phyloP scores from a whole-genome alignment of 2,797 vertebrate genomes.

The Rhinella marina region DNA sequence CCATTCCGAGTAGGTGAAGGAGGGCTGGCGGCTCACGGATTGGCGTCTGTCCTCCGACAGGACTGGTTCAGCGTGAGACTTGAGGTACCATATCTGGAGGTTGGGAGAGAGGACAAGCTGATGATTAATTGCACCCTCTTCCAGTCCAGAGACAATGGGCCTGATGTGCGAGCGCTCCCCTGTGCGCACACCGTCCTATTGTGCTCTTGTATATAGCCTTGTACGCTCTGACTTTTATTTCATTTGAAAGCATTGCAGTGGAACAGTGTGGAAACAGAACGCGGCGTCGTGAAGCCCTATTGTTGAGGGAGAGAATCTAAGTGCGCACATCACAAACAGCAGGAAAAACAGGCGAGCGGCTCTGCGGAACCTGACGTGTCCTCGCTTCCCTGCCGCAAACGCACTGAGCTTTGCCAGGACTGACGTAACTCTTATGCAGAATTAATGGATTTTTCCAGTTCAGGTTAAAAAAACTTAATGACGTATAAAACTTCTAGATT shows the following conservation, averaged over 20 bases:
- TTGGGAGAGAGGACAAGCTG: background rate
- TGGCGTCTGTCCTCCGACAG: conserved; percentile 86
- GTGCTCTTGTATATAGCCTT: conserved; percentile 60
- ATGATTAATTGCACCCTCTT: background rate
- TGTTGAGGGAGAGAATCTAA: conserved; percentile 55
- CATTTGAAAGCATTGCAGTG: conserved; percentile 56
- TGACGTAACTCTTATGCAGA: no score
- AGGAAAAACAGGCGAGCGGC: conserved; percentile 31
- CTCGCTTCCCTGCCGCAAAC: conserved; percentile 23
- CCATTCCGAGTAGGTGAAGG: conserved; percentile 97
- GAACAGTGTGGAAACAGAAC: conserved; percentile 63
- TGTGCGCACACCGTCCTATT: conserved; percentile 62
- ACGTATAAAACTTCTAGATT: no score
- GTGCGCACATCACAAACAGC: background rate
- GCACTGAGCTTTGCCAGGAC: background rate
- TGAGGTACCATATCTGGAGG: conserved; percentile 83
- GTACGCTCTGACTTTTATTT: conserved; percentile 21
- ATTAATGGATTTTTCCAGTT: no score
- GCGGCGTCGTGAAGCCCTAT: conserved; percentile 54
- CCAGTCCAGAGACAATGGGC: background rate
- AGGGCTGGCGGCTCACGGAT: conserved; percentile 95
- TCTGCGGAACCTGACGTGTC: conserved; percentile 21
- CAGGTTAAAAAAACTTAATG: no score
- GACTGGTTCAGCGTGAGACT: conserved; percentile 69
- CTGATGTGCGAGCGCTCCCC: conserved; percentile 18